Percentiles rank a stretch among this genome's conserved stretches.
These are phyloP conservation scores for Leuciscus idus DNA, from an alignment of 2,113 vertebrate genomes.

Conservation along the genomic window DNA sequence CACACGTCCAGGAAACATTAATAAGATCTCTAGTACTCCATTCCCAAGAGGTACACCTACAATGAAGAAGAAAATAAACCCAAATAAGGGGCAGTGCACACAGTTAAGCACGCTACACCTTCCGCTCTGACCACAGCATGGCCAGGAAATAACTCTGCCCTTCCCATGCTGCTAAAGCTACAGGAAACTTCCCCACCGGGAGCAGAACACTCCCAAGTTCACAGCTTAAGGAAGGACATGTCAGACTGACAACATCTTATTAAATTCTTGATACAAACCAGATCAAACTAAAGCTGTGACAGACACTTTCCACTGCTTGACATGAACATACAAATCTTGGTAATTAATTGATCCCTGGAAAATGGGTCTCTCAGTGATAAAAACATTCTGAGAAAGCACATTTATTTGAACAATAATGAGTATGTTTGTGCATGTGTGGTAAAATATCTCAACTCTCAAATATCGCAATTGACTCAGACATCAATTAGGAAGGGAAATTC, in stretches of 20 bases:
- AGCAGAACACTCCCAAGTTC: slow-evolving; percentile 13
- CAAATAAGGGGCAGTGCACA: background rate
- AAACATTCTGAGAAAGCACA: slow-evolving; percentile 10
- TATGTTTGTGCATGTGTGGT: slow-evolving; percentile 20
- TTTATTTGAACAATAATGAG: slow-evolving; percentile 22
- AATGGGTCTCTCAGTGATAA: slow-evolving; percentile 23
- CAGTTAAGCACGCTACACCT: background rate
- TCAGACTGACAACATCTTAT: slow-evolving; percentile 36
- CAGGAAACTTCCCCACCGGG: slow-evolving; percentile 2
- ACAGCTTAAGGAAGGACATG: slow-evolving; percentile 2
- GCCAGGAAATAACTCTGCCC: slow-evolving; percentile 30
- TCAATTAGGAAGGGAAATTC: slow-evolving; percentile 13
- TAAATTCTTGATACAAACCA: slow-evolving; percentile 30
- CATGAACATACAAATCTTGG: slow-evolving; percentile 20
- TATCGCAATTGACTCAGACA: slow-evolving; percentile 27
- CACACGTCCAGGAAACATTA: slow-evolving; percentile 14
- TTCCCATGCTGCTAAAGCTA: slow-evolving; percentile 36
- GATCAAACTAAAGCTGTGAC: slow-evolving; percentile 17
- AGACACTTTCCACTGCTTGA: slow-evolving; percentile 38
- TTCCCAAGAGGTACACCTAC: slow-evolving; percentile 3
- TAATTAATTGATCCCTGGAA: slow-evolving; percentile 41
- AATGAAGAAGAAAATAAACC: slow-evolving; percentile 24
- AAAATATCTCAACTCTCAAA: slow-evolving; percentile 18
- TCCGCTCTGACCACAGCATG: slow-evolving; percentile 27
- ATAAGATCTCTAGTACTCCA: background rate